Percentiles rank a stretch among this genome's conserved stretches.
These are phyloP conservation scores for Spodoptera picta DNA, from an alignment of 2,888 invertebrate species.

Conservation along the genomic window DNA sequence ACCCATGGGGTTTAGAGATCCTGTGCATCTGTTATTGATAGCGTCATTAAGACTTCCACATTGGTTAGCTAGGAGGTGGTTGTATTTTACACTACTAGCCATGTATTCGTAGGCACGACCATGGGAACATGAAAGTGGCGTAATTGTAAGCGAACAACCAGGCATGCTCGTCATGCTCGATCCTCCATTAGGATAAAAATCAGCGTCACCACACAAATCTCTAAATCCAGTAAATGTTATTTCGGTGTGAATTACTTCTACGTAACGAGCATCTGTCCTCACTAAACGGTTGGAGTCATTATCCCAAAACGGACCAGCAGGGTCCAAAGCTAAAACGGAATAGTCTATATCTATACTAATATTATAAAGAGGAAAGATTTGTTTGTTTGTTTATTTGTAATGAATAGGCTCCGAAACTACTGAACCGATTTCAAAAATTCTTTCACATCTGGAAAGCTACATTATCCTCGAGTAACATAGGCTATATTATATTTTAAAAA, in stretches of 20 bases:
- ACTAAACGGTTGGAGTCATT: conserved; percentile 62
- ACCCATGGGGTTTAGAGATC: conserved; percentile 16
- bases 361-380: too few relatives aligned
- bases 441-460: too few relatives aligned
- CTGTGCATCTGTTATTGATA: conserved; percentile 60
- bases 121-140: conserved; percentile 71
- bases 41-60: conserved; percentile 64
- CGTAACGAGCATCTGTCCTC: conserved; percentile 70
- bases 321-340: conserved; percentile 71
- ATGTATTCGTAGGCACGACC: conserved; percentile 68
- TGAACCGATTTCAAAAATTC: too few relatives aligned
- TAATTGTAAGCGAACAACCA: conserved; percentile 62
- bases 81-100: conserved; percentile 69
- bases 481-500: too few relatives aligned
- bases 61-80: conserved; percentile 68
- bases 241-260: conserved; percentile 81
- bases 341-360: too few relatives aligned
- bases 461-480: too few relatives aligned
- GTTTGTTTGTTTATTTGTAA: too few relatives aligned
- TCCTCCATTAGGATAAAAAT: conserved; percentile 78
- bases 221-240: conserved; percentile 64
- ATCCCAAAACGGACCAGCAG: conserved; percentile 78
- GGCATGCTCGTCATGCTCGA: conserved; percentile 74
- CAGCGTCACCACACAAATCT: conserved; percentile 71
- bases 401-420: too few relatives aligned